phyloP scores from a whole-genome alignment of 2,888 invertebrate species.

The Caenorhabditis sinica region DNA sequence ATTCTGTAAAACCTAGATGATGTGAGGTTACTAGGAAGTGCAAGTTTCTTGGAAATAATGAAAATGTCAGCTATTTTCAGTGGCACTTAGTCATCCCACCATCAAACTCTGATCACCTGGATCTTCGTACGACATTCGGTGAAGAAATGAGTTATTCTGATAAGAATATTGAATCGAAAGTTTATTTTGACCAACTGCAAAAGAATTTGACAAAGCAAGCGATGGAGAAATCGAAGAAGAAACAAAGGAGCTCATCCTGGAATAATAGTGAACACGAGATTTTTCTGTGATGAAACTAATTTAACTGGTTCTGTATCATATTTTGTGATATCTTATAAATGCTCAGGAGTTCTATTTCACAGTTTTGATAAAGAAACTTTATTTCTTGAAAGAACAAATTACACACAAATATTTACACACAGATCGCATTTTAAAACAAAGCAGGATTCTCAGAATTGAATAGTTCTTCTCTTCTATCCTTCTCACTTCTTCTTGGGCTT shows the following conservation, averaged over 20 bases:
- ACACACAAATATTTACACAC: conserved; percentile 38
- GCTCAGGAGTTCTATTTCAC: too few species aligned
- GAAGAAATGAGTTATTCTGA: conserved; percentile 61
- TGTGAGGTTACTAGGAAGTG: background rate
- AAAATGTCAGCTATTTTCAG: conserved; percentile 25
- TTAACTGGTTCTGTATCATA: background rate
- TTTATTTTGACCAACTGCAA: conserved; percentile 56
- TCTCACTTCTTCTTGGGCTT: conserved; percentile 58
- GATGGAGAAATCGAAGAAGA: conserved; percentile 50
- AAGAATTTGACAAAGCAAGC: conserved; percentile 52
- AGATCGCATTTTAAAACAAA: conserved; percentile 1
- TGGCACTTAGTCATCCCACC: conserved; percentile 24
- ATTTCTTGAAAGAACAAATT: background rate
- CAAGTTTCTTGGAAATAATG: background rate
- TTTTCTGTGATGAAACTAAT: conserved; percentile 25
- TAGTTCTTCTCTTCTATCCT: too few species aligned
- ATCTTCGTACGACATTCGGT: conserved; percentile 60
- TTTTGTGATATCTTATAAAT: background rate
- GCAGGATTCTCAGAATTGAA: too few species aligned
- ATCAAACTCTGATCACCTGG: conserved; percentile 1
- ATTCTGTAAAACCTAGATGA: background rate
- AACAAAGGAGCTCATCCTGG: conserved; percentile 34
- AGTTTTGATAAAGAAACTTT: background rate
- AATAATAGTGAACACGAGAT: conserved; percentile 56
- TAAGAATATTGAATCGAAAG: conserved; percentile 54